Evolutionary conservation across 2,113 vertebrate genomes (phyloP).

Genomic region (Anser cygnoides): DNA sequence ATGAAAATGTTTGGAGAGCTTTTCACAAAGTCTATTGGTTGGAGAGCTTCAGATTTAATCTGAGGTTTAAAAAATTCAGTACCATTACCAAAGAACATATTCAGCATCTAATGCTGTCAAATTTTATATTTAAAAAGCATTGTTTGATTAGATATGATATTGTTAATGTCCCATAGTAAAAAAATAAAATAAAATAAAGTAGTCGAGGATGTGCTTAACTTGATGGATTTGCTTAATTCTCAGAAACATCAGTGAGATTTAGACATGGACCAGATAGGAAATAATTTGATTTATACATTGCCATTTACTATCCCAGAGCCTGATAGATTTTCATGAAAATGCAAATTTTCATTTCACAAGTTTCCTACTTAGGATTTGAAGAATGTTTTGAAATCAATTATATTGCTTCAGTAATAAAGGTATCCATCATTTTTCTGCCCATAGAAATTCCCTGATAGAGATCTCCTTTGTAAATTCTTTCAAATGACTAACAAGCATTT

Average conservation of each 20-base stretch:
- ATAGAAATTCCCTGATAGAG: neutral
- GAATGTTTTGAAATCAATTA: neutral
- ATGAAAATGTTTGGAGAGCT: slow-evolving; percentile 38
- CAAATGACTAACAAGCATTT: neutral
- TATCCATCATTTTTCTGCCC: neutral
- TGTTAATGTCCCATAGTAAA: neutral
- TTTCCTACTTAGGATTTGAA: neutral
- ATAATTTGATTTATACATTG: neutral
- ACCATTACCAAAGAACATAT: neutral
- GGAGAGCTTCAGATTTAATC: slow-evolving; percentile 34
- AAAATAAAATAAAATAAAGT: neutral
- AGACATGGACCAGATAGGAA: neutral
- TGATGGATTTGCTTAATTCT: neutral
- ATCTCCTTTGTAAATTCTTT: neutral
- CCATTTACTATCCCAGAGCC: neutral
- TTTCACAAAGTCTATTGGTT: slow-evolving; percentile 40
- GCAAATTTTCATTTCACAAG: neutral
- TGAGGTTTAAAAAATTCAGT: slow-evolving; percentile 35
- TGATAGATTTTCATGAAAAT: neutral
- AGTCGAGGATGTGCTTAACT: neutral
- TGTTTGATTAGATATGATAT: neutral
- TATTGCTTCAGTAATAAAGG: neutral
- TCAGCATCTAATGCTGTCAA: neutral
- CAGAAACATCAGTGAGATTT: neutral
- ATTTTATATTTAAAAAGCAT: neutral